Base-by-base conservation (phyloP, 2,888 invertebrate species). In the Nemotelus pantherinus region DNA sequence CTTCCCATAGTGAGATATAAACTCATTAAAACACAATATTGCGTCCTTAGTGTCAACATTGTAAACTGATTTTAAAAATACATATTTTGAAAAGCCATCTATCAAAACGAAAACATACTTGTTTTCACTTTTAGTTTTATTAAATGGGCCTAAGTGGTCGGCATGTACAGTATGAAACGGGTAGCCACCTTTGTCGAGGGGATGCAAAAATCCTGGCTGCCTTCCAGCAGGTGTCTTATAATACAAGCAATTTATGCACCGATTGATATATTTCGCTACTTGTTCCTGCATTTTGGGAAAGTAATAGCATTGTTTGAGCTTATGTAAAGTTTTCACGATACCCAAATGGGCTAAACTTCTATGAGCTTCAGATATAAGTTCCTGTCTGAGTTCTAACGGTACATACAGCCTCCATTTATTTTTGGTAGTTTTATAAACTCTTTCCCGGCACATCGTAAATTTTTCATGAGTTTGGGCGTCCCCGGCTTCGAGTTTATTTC, bases 1-100 rank as follows among this genome's bases (percentile, higher is more conserved):
- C 47, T 76, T 80, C 5, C 81, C 80, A 64, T 81, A 81, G 79
- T 81, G 63, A n/a, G 79, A 6, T 3, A 82, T 74, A 57, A 81
- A 78, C 45, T 80, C 80, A 43, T 10, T 10, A 3, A 67, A 67
- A 67, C 68, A 67, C 10, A 67, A n/a, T 50, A 67, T n/a, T 67
- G 68, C n/a, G 3, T 45, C 68, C n/a, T 47, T 39, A 43, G 65
- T 39, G 39, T 65, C 65, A 39, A 65, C 68, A 7, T 67, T 67
- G 5, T 50, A n/a, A 5, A 67, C 47, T 10, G 68, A 43, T 39
- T 67, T 67, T n/a, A 67, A 9, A n/a, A 48, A 44, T n/a, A 43
- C 50, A 45, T 64, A 64, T n/a, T 45, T 45, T 3, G 47, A 43
- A 65, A 25, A 67, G 3, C 68, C 47, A 6, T 45, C 68, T 5